These are phyloP conservation scores for Drepana falcataria DNA, from an alignment of 2,888 invertebrate species.

Conservation along the genomic window DNA sequence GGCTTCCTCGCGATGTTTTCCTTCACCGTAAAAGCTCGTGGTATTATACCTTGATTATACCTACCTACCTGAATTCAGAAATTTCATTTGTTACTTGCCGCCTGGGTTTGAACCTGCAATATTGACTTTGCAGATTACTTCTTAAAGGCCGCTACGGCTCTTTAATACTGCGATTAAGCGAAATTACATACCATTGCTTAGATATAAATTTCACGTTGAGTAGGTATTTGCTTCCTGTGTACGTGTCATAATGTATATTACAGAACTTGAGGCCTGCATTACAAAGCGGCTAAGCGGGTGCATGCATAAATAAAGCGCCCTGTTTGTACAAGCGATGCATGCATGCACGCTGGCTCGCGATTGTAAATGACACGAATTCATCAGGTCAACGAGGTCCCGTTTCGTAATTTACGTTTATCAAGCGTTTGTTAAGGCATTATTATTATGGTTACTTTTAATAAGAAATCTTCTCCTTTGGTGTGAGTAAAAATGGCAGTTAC, in stretches of 20 bases:
- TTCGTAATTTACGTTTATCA: not conserved
- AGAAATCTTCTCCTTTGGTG: not conserved
- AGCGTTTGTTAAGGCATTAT: not conserved
- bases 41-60: no score
- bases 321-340: not conserved
- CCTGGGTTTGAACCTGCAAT: no score
- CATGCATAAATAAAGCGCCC: slow-evolving; percentile 3
- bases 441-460: not conserved
- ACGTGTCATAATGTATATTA: not conserved
- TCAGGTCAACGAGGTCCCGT: not conserved
- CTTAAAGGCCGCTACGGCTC: no score
- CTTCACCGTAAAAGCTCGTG: no score
- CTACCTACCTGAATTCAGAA: no score
- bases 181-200: not conserved
- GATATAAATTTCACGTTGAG: not conserved
- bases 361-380: slow-evolving; percentile 1
- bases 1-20: no score
- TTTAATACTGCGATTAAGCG: no score
- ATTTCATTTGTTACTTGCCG: no score
- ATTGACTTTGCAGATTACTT: no score
- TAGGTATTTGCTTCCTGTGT: not conserved
- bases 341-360: not conserved
- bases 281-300: not conserved
- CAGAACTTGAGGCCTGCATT: not conserved
- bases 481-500: not conserved